A percentile compares a stretch with the other conserved stretches of the same genome.
Conservation (phyloP, 2,888 invertebrate species). For the Pasiphila rectangulata region DNA sequence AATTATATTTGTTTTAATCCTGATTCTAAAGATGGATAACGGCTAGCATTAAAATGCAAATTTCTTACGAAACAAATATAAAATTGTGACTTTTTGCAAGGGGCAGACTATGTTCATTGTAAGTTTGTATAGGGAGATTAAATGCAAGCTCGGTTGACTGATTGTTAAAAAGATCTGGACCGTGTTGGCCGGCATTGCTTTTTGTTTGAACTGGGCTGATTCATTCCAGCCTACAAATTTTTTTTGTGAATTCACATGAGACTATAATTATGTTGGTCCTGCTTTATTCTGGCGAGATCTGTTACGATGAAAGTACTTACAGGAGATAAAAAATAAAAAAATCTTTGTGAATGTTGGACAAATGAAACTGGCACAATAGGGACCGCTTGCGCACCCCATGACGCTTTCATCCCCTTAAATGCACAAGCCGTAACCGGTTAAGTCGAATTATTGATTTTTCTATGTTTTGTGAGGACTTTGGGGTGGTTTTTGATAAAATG, state of each 20-base stretch:
- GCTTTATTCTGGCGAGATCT: neutral
- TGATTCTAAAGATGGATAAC: no score
- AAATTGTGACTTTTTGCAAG: neutral
- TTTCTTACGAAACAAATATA: neutral
- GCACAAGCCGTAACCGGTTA: slow-evolving; percentile 27
- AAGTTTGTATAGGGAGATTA: no score
- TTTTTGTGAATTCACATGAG: neutral
- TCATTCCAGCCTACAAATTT: no score
- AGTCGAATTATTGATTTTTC: slow-evolving; percentile 28
- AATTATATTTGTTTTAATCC: no score
- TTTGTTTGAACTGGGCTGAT: no score
- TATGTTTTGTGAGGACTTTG: slow-evolving; percentile 3
- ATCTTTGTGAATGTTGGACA: slow-evolving; percentile 13
- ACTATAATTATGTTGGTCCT: neutral
- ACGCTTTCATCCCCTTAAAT: slow-evolving; percentile 25
- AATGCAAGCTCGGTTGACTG: no score
- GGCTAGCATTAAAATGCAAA: neutral
- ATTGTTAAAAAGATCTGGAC: no score
- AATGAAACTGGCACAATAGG: slow-evolving; percentile 19
- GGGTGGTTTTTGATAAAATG: neutral
- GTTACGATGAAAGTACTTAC: slow-evolving; percentile 6
- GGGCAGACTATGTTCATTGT: neutral
- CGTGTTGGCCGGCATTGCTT: no score
- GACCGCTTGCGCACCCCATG: slow-evolving; percentile 31
- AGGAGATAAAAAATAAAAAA: slow-evolving; percentile 16